These are phyloP conservation scores for Hephaestus fuliginosus DNA, from an alignment of 2,797 vertebrate genomes.

Conservation along the genomic window DNA sequence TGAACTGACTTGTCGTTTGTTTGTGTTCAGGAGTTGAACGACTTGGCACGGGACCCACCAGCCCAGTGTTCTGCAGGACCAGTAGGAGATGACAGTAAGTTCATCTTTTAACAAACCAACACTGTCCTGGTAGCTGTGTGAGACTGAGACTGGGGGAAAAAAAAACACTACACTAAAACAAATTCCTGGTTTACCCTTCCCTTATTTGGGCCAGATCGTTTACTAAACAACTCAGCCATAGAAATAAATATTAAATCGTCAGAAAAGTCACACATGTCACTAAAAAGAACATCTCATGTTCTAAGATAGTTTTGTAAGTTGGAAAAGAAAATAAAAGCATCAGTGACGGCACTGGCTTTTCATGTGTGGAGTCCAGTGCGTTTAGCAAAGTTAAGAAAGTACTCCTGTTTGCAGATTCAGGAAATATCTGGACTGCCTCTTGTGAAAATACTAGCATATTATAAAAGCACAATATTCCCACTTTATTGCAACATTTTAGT, in stretches of 20 bases:
- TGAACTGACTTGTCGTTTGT: slow-evolving; percentile 46
- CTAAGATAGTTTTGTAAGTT: not conserved
- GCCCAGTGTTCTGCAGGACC: slow-evolving; percentile 99
- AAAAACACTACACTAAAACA: not conserved
- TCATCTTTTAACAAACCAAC: not conserved
- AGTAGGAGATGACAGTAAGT: slow-evolving; percentile 99
- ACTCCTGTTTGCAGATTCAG: slow-evolving; percentile 7
- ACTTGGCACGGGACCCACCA: slow-evolving; percentile 99
- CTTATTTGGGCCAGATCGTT: not conserved
- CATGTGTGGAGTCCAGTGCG: not conserved
- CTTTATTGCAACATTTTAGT: not conserved
- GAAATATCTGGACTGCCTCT: slow-evolving; percentile 33
- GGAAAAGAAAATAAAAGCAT: slow-evolving; percentile 6
- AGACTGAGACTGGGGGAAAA: not conserved
- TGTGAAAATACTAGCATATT: not conserved
- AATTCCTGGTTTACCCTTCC: not conserved
- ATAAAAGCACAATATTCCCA: not conserved
- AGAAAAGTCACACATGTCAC: not conserved
- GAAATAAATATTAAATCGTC: not conserved
- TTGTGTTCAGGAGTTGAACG: slow-evolving; percentile 93
- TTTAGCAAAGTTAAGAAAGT: slow-evolving; percentile 39
- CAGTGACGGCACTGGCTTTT: not conserved
- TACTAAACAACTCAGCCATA: not conserved
- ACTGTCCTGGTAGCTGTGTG: not conserved
- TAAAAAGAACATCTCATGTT: not conserved